Base-by-base conservation (phyloP, 2,797 vertebrate genomes). In the Anguilla pacifica region DNA sequence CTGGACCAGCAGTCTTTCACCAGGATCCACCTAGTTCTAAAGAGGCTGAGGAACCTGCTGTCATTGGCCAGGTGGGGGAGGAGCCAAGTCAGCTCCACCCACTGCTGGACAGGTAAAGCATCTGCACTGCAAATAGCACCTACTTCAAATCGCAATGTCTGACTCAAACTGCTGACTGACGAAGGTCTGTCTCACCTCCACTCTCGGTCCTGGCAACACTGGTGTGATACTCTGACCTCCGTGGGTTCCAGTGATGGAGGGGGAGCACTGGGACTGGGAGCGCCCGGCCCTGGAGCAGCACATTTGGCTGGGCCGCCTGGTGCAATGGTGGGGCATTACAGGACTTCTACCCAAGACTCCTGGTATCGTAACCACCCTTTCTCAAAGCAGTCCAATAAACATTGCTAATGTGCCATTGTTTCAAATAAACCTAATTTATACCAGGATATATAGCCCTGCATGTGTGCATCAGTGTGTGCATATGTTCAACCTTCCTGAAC, bases 271-370 rank as follows among this genome's bases (percentile, higher is more conserved):
- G 91, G 90, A 77, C 72, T 49, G 87, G 85, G 93, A 92, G 61
- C 88, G 90, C 64, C 67, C 83, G 57, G 89, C 85, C 84, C 51
- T 95, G 57, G 92, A 92, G 88, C 91, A 92, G 0, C 92, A 95
- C 89, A 92, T 95, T 84, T 91, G 91, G 90, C 91, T 95, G 88
- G 94, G 93, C 3, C 89, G 9, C 79, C 91, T 95, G 86, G 92
- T 95, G 87, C 93, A 95, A 89, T 96, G 95, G 94, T 95, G 93
- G 91, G 90, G 91, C 91, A 92, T 92, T 84, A 94, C 90, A 86
- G 94, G 94, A 0, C 94, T 95, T 83, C 90, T 95, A 61, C 93
- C 94, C 17, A 93, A 92, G 67, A 88, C 85, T 46, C 92, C 90
- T 70, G 93, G 93, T 95, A 92, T 28, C 79, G 25, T 46, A 15